These are phyloP conservation scores for Tiliacea citrago DNA, from an alignment of 2,888 invertebrate genomes.

Conservation along the genomic window DNA sequence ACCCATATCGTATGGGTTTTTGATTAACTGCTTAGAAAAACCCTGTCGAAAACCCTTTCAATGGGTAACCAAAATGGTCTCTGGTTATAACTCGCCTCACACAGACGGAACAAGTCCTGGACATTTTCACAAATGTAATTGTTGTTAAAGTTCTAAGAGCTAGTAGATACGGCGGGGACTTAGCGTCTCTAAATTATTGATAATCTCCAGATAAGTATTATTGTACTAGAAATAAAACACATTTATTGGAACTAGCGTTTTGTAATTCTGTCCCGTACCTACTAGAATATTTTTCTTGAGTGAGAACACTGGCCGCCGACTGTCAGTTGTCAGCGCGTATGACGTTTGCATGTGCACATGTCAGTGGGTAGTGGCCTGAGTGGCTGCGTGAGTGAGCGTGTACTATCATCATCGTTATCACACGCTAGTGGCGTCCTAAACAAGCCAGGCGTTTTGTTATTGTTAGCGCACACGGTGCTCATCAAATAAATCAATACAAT, in stretches of 20 bases:
- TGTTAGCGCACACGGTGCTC: slow-evolving; percentile 10
- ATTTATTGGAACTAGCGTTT: slow-evolving; percentile 80
- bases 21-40: no score
- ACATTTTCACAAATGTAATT: slow-evolving; percentile 41
- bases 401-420: slow-evolving; percentile 51
- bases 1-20: no score
- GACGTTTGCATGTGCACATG: slow-evolving; percentile 31
- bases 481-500: slow-evolving; percentile 3
- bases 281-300: slow-evolving; percentile 19
- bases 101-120: slow-evolving; percentile 3
- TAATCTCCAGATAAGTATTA: slow-evolving; percentile 82
- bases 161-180: slow-evolving; percentile 66
- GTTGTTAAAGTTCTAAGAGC: slow-evolving; percentile 65
- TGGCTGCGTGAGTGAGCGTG: background rate
- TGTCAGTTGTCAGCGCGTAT: slow-evolving; percentile 44
- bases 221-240: slow-evolving; percentile 83
- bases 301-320: slow-evolving; percentile 48
- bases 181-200: slow-evolving; percentile 64
- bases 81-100: background rate
- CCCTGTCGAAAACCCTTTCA: no score
- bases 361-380: slow-evolving; percentile 18
- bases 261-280: slow-evolving; percentile 27
- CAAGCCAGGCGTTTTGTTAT: slow-evolving; percentile 53
- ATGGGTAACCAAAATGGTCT: no score
- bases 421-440: slow-evolving; percentile 40